phyloP scores from a whole-genome alignment of 1,140 invertebrate species.

The Hylaeus volcanicus region DNA sequence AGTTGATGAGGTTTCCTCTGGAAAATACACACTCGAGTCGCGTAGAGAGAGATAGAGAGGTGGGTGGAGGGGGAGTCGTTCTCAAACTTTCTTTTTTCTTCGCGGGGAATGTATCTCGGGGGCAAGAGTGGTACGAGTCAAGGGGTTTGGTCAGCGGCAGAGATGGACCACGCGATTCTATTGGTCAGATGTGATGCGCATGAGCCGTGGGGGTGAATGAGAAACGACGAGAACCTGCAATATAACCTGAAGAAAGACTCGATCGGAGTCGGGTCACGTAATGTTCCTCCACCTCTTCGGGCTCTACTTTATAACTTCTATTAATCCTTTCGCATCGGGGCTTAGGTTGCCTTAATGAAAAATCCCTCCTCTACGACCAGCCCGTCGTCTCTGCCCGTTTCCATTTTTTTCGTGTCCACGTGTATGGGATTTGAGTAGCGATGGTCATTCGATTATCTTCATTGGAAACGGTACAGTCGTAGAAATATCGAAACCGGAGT shows the following conservation, averaged over 20 bases:
- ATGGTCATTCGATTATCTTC: background rate
- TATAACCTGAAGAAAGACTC: conserved; percentile 70
- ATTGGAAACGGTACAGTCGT: too few relatives aligned
- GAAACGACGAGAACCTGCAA: conserved; percentile 69
- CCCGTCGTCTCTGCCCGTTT: conserved; percentile 20
- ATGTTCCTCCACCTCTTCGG: conserved; percentile 68
- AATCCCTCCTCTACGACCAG: conserved; percentile 58
- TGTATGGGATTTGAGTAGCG: background rate
- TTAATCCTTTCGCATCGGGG: conserved; percentile 69
- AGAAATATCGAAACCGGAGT: too few relatives aligned
- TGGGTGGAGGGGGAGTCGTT: conserved; percentile 23
- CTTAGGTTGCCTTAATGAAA: conserved; percentile 68
- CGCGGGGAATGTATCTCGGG: conserved; percentile 67
- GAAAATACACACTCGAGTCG: conserved; percentile 66
- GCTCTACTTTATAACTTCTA: conserved; percentile 71
- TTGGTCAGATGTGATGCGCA: conserved; percentile 70
- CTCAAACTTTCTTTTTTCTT: conserved; percentile 66
- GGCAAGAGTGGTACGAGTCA: conserved; percentile 67
- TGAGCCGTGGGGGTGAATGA: conserved; percentile 69
- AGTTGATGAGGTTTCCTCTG: conserved; percentile 67
- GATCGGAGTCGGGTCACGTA: conserved; percentile 71
- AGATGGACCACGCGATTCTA: conserved; percentile 69
- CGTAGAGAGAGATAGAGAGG: conserved; percentile 1
- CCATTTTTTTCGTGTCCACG: conserved; percentile 27
- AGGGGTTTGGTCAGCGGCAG: conserved; percentile 69